Conservation (phyloP, 2,113 vertebrate species). For the Acrocephalus arundinaceus region DNA sequence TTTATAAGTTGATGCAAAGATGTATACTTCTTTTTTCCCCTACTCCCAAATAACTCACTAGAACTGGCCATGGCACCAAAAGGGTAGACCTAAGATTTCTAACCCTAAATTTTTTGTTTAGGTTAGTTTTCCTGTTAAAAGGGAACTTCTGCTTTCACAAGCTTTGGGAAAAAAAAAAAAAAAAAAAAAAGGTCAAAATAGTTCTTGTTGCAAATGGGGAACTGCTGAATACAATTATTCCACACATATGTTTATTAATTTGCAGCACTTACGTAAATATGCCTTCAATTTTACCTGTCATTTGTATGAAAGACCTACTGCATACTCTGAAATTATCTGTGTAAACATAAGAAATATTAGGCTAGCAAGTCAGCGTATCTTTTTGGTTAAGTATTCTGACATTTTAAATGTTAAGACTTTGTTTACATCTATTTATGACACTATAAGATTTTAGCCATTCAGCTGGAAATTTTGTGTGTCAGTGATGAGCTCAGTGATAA, state of each 20-base stretch:
- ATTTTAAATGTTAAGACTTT: neutral
- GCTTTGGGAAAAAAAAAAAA: no score
- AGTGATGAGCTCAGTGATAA: neutral
- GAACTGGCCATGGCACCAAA: neutral
- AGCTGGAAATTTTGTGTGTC: neutral
- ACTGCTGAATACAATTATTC: neutral
- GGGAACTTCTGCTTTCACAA: neutral
- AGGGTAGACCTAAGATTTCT: neutral
- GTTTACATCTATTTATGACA: neutral
- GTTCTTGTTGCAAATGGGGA: neutral
- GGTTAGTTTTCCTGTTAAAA: neutral
- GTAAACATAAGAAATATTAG: neutral
- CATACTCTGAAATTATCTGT: neutral
- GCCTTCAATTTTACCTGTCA: neutral
- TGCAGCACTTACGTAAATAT: neutral
- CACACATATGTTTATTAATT: neutral
- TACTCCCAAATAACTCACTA: neutral
- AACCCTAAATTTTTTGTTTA: neutral
- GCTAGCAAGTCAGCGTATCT: neutral
- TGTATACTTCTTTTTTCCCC: rapidly evolving
- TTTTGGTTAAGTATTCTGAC: neutral
- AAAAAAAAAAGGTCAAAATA: neutral
- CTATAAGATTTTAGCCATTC: neutral
- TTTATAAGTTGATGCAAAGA: neutral
- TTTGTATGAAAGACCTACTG: neutral